A percentile compares a stretch with the other conserved stretches of the same genome.
These are phyloP conservation scores for Sphaerophoria rueppellii DNA, from an alignment of 2,888 invertebrate species.

Conservation along the genomic window DNA sequence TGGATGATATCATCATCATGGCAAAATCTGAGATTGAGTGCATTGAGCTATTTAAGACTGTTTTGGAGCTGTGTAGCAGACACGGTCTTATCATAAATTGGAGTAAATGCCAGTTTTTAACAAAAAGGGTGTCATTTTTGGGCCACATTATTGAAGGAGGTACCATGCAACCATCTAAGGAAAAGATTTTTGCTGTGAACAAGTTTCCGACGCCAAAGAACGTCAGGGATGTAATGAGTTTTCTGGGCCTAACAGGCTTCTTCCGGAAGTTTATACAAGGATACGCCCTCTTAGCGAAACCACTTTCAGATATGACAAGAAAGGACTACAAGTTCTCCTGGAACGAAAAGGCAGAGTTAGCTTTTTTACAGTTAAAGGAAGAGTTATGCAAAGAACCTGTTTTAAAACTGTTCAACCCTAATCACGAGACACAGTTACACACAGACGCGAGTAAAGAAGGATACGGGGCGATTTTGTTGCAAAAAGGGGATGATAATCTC, in stretches of 20 bases:
- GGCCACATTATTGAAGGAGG: slow-evolving; percentile 15
- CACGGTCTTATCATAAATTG: background rate
- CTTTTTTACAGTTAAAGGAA: slow-evolving; percentile 13
- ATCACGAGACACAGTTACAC: slow-evolving; percentile 24
- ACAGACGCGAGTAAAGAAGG: slow-evolving; percentile 63
- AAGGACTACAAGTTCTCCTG: slow-evolving; percentile 15
- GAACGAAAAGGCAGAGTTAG: background rate
- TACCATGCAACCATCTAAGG: slow-evolving; percentile 48
- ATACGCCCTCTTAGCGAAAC: slow-evolving; percentile 21
- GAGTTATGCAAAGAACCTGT: slow-evolving; percentile 10
- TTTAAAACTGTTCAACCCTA: slow-evolving; percentile 35
- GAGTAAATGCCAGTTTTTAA: too few species aligned
- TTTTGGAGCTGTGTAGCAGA: background rate
- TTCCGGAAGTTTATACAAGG: slow-evolving; percentile 49
- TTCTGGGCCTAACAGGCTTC: slow-evolving; percentile 59
- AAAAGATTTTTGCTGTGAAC: slow-evolving; percentile 54
- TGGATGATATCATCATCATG: slow-evolving; percentile 1
- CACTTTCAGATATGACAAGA: slow-evolving; percentile 19
- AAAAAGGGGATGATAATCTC: slow-evolving; percentile 59
- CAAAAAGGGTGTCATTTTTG: too few species aligned
- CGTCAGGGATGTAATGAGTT: slow-evolving; percentile 47
- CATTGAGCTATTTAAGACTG: background rate
- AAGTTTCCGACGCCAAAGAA: slow-evolving; percentile 46
- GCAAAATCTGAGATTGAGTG: background rate
- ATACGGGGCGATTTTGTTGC: slow-evolving; percentile 75